phyloP scores from a whole-genome alignment of 2,888 invertebrate genomes.

The Congeria kusceri region DNA sequence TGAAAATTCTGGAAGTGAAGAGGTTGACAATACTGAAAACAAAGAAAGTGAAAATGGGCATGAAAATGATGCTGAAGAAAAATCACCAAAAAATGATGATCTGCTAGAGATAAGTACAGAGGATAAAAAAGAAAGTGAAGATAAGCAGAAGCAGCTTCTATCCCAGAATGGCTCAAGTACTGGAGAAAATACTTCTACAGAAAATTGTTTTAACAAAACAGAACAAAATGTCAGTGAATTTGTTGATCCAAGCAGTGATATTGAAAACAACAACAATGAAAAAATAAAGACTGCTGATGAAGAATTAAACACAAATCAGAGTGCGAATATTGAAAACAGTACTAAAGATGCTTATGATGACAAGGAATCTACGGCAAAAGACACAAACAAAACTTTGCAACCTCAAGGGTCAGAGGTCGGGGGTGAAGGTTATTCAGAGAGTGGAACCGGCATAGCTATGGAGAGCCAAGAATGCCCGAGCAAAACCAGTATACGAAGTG shows the following conservation, averaged over 20 bases:
- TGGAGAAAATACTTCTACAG: no score
- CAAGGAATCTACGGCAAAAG: no score
- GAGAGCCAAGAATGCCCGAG: not conserved
- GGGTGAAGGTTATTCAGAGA: no score
- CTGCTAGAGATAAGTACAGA: not conserved
- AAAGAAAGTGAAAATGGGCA: conserved; percentile 16
- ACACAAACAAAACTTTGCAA: no score
- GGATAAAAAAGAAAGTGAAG: no score
- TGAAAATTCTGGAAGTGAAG: not conserved
- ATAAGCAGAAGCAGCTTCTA: no score
- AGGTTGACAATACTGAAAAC: conserved; percentile 18
- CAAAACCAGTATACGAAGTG: not conserved
- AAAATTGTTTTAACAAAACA: no score
- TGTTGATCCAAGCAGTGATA: not conserved
- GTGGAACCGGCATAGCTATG: not conserved
- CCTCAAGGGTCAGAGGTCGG: no score
- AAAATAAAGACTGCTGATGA: no score
- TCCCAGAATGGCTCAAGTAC: no score
- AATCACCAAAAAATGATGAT: not conserved
- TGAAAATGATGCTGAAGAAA: conserved; percentile 20
- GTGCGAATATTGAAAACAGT: not conserved
- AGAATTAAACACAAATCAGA: no score
- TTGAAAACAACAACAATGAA: no score
- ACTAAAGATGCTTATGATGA: not conserved
- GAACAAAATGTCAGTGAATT: not conserved